phyloP scores from a whole-genome alignment of 2,888 invertebrate genomes.

The Drosophila barbarae region DNA sequence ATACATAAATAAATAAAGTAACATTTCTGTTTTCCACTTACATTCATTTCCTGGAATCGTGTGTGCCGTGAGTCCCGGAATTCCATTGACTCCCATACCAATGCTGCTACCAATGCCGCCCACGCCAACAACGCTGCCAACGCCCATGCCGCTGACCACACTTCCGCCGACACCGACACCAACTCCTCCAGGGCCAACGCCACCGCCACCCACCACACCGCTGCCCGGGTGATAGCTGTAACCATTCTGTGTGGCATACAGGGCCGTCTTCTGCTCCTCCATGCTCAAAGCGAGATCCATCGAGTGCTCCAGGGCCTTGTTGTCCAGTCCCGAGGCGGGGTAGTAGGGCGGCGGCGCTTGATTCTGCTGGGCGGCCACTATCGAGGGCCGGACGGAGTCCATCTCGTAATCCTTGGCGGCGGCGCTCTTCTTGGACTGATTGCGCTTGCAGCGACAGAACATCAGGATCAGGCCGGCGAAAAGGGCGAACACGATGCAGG shows the following conservation, averaged over 20 bases:
- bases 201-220: slow-evolving; percentile 78
- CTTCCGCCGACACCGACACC: slow-evolving; percentile 48
- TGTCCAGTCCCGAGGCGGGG: slow-evolving; percentile 92
- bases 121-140: slow-evolving; percentile 73
- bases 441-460: slow-evolving; percentile 91
- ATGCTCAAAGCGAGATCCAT: slow-evolving; percentile 90
- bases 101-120: slow-evolving; percentile 82
- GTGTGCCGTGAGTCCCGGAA: slow-evolving; percentile 83
- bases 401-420: slow-evolving; percentile 94
- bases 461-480: slow-evolving; percentile 88
- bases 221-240: slow-evolving; percentile 91
- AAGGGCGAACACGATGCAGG: slow-evolving; percentile 89
- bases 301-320: slow-evolving; percentile 94
- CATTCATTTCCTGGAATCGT: slow-evolving; percentile 89
- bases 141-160: slow-evolving; percentile 80
- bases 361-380: slow-evolving; percentile 89
- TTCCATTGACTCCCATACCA: slow-evolving; percentile 58
- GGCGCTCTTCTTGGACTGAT: slow-evolving; percentile 89
- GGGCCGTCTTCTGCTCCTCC: slow-evolving; percentile 92
- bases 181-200: slow-evolving; percentile 45
- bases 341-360: slow-evolving; percentile 94
- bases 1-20: slow-evolving; percentile 7
- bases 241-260: slow-evolving; percentile 91
- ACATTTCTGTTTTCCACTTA: slow-evolving; percentile 81
- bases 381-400: slow-evolving; percentile 91